A percentile compares a stretch with the other conserved stretches of the same genome.
phyloP scores from a whole-genome alignment of 2,888 invertebrate species.

The Dichetophora obliterata region DNA sequence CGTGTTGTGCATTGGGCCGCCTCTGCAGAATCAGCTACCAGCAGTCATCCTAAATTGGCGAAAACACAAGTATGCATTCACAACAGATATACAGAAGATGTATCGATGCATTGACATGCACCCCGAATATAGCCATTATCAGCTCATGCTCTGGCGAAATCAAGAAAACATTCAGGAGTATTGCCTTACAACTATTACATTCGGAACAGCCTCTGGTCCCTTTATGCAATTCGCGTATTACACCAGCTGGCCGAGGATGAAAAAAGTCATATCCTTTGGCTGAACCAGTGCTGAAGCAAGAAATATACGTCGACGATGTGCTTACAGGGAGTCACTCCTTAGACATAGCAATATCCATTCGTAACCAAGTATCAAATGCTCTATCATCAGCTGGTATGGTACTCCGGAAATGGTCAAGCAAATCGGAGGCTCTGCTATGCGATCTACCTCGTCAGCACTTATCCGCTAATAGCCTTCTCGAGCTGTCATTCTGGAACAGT shows the following conservation, averaged over 20 bases:
- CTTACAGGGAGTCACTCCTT: slow-evolving; percentile 11
- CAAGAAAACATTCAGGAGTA: slow-evolving; percentile 8
- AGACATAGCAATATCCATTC: not conserved
- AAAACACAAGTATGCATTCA: not conserved
- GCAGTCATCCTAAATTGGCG: slow-evolving; percentile 25
- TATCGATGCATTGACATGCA: slow-evolving; percentile 32
- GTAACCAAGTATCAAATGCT: not conserved
- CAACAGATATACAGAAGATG: slow-evolving; percentile 34
- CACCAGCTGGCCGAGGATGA: slow-evolving; percentile 31
- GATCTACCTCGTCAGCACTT: not conserved
- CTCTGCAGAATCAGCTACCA: not conserved
- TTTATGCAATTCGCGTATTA: slow-evolving; percentile 22
- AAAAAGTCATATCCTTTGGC: slow-evolving; percentile 12
- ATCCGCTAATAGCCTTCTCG: not conserved
- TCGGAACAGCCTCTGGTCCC: slow-evolving; percentile 27
- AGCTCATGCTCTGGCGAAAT: slow-evolving; percentile 34
- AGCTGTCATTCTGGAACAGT: slow-evolving; percentile 24
- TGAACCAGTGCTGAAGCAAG: slow-evolving; percentile 6
- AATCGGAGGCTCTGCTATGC: not conserved
- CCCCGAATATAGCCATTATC: slow-evolving; percentile 14
- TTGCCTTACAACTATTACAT: slow-evolving; percentile 32
- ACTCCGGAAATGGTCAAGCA: slow-evolving; percentile 36
- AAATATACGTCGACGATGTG: slow-evolving; percentile 34
- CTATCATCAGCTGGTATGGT: slow-evolving; percentile 22
- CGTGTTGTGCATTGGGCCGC: not conserved